Evolutionary conservation across 2,888 invertebrate species (phyloP).

Genomic region (Argynnis bischoffii): DNA sequence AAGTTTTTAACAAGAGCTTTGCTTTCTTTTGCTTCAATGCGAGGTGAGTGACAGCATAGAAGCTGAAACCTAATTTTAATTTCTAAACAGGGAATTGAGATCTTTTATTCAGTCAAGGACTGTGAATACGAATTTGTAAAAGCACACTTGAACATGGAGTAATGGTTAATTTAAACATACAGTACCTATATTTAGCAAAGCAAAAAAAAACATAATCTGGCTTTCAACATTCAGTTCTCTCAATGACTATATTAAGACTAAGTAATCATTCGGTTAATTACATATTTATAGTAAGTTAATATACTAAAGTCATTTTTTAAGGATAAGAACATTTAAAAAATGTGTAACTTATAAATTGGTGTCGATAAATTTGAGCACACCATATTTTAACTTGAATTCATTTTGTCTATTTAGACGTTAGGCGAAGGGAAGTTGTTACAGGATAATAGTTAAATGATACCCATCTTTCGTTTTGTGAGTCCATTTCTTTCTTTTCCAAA

Average conservation of each 20-base stretch:
- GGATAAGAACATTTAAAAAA: no score
- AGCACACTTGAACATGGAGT: slow-evolving; percentile 6
- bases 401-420: no score
- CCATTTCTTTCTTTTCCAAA: slow-evolving; percentile 39
- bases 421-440: slow-evolving; percentile 7
- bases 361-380: no score
- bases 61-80: slow-evolving; percentile 24
- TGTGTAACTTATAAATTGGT: no score
- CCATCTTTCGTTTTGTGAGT: slow-evolving; percentile 35
- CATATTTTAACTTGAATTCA: no score
- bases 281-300: no score
- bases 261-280: no score
- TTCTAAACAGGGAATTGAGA: slow-evolving; percentile 25
- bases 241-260: no score
- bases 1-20: slow-evolving; percentile 9
- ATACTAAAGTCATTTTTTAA: no score
- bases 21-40: slow-evolving; percentile 13
- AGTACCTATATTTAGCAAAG: slow-evolving; percentile 9
- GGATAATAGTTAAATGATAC: slow-evolving; percentile 37
- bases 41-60: slow-evolving; percentile 14
- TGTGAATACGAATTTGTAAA: slow-evolving; percentile 17
- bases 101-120: slow-evolving; percentile 21
- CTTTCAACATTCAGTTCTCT: no score
- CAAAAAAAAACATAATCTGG: background rate
- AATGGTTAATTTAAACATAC: slow-evolving; percentile 8